Percentiles rank a stretch among this genome's conserved stretches.
These are phyloP conservation scores for Pseudochromis fuscus DNA, from an alignment of 2,797 vertebrate genomes.

Conservation along the genomic window DNA sequence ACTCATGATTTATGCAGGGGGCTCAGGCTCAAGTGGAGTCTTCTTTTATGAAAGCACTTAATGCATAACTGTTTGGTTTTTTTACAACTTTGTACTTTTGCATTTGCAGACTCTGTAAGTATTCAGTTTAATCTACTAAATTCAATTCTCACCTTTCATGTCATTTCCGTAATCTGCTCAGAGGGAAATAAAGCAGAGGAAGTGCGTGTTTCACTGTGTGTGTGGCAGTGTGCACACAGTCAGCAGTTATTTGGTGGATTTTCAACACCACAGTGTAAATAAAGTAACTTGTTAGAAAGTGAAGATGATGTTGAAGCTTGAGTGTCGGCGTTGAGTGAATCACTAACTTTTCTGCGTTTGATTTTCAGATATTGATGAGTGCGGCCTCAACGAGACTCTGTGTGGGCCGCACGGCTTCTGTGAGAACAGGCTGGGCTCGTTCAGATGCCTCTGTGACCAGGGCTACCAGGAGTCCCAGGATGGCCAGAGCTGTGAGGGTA, in stretches of 20 bases:
- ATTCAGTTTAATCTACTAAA: conserved; percentile 13
- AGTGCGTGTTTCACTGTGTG: background rate
- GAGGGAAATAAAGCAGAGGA: background rate
- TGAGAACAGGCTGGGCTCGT: conserved; percentile 93
- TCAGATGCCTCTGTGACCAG: conserved; percentile 93
- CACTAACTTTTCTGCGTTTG: conserved; percentile 47
- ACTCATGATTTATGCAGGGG: conserved; percentile 61
- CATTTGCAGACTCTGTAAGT: background rate
- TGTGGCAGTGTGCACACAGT: conserved; percentile 6
- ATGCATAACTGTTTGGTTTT: conserved; percentile 2
- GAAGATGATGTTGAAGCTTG: background rate
- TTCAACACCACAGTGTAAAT: background rate
- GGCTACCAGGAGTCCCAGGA: conserved; percentile 91
- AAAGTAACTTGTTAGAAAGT: background rate
- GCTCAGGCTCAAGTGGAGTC: conserved; percentile 28
- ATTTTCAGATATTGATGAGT: conserved; percentile 94
- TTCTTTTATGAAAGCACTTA: conserved; percentile 21
- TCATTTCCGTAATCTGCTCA: conserved; percentile 3
- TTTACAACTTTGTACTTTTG: conserved; percentile 12
- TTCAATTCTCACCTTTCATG: conserved; percentile 9
- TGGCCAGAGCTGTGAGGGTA: conserved; percentile 90
- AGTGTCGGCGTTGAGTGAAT: background rate
- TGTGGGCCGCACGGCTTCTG: conserved; percentile 93
- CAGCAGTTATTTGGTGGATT: conserved; percentile 1
- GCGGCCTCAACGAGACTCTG: conserved; percentile 86